These are phyloP conservation scores for Lepidurus apus DNA, from an alignment of 1,140 invertebrate species.

Conservation along the genomic window DNA sequence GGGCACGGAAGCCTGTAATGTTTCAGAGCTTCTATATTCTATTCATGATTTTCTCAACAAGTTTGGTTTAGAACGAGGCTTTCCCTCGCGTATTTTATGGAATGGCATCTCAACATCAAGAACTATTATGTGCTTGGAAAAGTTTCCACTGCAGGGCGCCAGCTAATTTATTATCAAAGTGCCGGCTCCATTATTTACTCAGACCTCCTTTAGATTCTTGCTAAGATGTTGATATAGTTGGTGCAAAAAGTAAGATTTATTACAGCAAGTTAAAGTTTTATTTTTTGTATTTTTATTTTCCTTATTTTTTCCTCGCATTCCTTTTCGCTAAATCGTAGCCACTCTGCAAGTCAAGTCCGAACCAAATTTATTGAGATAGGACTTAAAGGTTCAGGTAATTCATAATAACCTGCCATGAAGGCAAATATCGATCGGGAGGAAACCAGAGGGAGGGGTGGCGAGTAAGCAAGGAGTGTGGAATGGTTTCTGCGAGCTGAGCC, in stretches of 20 bases:
- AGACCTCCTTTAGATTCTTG: slow-evolving; percentile 22
- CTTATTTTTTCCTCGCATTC: neutral
- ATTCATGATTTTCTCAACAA: too few relatives aligned
- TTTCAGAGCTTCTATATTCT: too few relatives aligned
- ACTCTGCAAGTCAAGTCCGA: neutral
- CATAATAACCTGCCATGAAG: slow-evolving; percentile 15
- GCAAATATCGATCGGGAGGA: neutral
- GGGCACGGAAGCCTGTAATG: too few relatives aligned
- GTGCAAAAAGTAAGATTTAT: neutral
- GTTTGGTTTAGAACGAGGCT: too few relatives aligned
- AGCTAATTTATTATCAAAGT: slow-evolving; percentile 8
- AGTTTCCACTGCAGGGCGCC: neutral
- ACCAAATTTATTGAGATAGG: slow-evolving; percentile 6
- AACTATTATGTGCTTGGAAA: neutral
- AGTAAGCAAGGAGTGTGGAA: neutral
- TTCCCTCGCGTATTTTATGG: neutral
- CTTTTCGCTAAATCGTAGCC: neutral
- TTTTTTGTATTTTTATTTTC: neutral
- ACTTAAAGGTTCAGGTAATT: slow-evolving; percentile 1
- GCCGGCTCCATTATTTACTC: neutral
- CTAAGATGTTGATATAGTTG: neutral
- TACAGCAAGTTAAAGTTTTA: neutral
- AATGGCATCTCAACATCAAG: neutral
- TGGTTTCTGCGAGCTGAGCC: neutral
- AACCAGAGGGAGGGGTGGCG: neutral